A percentile compares a stretch with the other conserved stretches of the same genome.
These are phyloP conservation scores for Scomberomorus guttatus DNA, from an alignment of 2,797 vertebrate species.

Conservation along the genomic window DNA sequence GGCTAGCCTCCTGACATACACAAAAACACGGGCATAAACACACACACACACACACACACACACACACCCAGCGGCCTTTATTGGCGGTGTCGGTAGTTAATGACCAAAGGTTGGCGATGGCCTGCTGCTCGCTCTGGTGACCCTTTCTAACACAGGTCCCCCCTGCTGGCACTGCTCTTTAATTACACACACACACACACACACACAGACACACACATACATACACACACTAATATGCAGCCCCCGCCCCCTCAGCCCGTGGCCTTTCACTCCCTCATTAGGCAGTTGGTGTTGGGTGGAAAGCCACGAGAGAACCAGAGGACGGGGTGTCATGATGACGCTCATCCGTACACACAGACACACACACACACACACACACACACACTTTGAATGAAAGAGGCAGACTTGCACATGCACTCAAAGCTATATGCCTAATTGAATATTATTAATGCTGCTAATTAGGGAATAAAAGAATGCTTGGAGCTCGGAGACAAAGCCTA, in stretches of 20 bases:
- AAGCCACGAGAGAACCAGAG: constrained; percentile 69
- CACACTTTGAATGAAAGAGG: constrained; percentile 46
- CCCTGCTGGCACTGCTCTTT: constrained; percentile 79
- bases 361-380: constrained; percentile 13
- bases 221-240: constrained; percentile 54
- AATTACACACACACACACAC: constrained; percentile 62
- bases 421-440: constrained; percentile 73
- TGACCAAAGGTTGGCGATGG: constrained; percentile 80
- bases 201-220: constrained; percentile 37
- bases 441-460: constrained; percentile 79
- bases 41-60: constrained; percentile 37
- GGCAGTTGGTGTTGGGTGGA: constrained; percentile 75
- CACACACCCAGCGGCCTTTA: constrained; percentile 58
- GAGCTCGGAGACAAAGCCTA: constrained; percentile 53
- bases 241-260: constrained; percentile 61
- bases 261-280: constrained; percentile 84
- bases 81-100: constrained; percentile 76
- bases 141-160: constrained; percentile 78
- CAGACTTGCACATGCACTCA: constrained; percentile 50
- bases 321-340: constrained; percentile 61
- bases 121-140: constrained; percentile 80
- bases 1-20: constrained; percentile 53
- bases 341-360: constrained; percentile 25
- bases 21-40: constrained; percentile 26
- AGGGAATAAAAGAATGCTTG: constrained; percentile 67